These are phyloP conservation scores for Fistularia commersonii DNA, from an alignment of 2,797 vertebrate species.

Conservation along the genomic window DNA sequence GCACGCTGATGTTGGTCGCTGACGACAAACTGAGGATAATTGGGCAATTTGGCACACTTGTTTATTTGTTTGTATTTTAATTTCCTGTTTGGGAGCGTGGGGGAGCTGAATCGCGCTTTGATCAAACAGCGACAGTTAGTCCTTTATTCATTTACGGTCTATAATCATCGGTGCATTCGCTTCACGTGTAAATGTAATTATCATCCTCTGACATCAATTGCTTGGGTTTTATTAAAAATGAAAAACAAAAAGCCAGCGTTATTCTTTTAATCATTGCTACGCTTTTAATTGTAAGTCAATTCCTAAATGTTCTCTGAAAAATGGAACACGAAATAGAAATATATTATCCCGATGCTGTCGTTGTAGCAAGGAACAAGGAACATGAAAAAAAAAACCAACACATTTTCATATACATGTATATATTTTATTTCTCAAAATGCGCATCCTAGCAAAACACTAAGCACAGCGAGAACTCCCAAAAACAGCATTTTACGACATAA, in stretches of 20 bases:
- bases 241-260: not conserved
- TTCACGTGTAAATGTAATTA: constrained; percentile 21
- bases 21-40: constrained; percentile 49
- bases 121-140: constrained; percentile 26
- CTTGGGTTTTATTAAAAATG: constrained; percentile 9
- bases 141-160: constrained; percentile 29
- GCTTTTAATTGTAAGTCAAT: too few relatives aligned
- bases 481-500: too few relatives aligned
- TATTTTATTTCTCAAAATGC: too few relatives aligned
- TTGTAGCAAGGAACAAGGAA: too few relatives aligned
- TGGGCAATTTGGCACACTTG: constrained; percentile 50
- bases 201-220: constrained; percentile 14
- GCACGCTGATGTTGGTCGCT: constrained; percentile 48
- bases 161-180: constrained; percentile 31
- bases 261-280: too few relatives aligned
- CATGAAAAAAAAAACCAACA: too few relatives aligned
- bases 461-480: too few relatives aligned
- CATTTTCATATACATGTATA: too few relatives aligned
- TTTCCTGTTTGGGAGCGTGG: constrained; percentile 45
- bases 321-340: too few relatives aligned
- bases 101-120: constrained; percentile 31
- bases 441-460: too few relatives aligned
- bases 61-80: constrained; percentile 64
- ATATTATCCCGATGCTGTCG: too few relatives aligned
- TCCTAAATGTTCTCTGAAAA: not conserved